Evolutionary conservation across 2,113 vertebrate species (phyloP).

Genomic region (Petrocephalus zakoni): DNA sequence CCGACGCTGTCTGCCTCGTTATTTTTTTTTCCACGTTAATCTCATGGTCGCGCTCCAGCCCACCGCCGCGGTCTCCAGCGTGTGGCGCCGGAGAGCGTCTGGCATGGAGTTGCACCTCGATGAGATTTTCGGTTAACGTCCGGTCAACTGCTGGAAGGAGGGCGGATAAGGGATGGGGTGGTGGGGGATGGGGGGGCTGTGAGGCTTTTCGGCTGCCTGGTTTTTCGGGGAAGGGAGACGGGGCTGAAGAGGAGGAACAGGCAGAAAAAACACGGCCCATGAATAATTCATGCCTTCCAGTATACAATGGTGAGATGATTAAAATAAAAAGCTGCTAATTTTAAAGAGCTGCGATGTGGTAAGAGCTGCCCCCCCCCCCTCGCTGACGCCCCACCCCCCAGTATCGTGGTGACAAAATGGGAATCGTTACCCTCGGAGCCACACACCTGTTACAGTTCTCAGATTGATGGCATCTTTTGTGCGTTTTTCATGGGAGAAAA

Average conservation of each 20-base stretch:
- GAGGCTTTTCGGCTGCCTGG: not conserved
- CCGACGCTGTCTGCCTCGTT: not conserved
- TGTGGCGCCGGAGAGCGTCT: not conserved
- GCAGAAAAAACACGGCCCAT: conserved; percentile 20
- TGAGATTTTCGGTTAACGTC: not conserved
- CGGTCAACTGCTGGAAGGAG: not conserved
- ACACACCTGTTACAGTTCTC: conserved; percentile 27
- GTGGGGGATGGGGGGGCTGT: not conserved
- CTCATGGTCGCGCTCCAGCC: not conserved
- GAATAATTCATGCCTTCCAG: conserved; percentile 36
- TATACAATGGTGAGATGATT: conserved; percentile 32
- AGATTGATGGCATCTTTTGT: conserved; percentile 33
- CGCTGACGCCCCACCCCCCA: not conserved
- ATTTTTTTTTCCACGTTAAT: not conserved
- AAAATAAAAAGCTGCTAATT: conserved; percentile 35
- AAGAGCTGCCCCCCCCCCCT: not conserved
- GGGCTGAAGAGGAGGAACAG: conserved; percentile 10
- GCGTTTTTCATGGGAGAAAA: conserved; percentile 30
- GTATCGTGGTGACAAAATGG: conserved; percentile 22
- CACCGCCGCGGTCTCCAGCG: not conserved
- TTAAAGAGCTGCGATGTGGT: conserved; percentile 21
- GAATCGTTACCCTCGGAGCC: conserved; percentile 29
- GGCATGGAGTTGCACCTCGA: not conserved
- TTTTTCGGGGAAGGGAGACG: conserved; percentile 18
- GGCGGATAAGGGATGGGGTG: not conserved